Percentiles rank a stretch among this genome's conserved stretches.
Evolutionary conservation across 1,140 invertebrate genomes (phyloP).

Genomic region (Rhopalosiphum padi): DNA sequence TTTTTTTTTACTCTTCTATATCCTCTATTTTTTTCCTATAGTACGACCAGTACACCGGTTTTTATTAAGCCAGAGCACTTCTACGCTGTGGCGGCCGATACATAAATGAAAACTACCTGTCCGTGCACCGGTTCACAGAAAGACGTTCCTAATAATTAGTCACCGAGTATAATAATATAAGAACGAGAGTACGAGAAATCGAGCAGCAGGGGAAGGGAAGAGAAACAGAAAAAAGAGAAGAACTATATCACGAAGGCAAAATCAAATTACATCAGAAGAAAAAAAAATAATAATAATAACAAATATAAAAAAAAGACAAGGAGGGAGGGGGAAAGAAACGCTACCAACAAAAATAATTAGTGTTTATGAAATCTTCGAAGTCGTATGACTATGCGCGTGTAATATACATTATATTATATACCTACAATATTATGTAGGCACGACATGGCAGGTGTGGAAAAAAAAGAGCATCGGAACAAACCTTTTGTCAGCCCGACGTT

Average conservation of each 20-base stretch:
- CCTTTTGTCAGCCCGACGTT: not conserved
- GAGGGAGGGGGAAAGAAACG: not conserved
- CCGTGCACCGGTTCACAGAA: conserved; percentile 48
- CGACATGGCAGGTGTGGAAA: not conserved
- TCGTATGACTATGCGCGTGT: not conserved
- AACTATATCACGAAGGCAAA: conserved; percentile 46
- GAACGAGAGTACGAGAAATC: not conserved
- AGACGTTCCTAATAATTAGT: conserved; percentile 52
- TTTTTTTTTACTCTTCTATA: not conserved
- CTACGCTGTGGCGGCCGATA: not conserved
- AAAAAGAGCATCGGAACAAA: not conserved
- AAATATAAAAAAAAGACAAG: not conserved
- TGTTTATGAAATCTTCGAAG: conserved; percentile 24
- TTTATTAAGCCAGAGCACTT: conserved; percentile 42
- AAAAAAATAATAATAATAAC: not conserved
- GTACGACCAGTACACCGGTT: conserved; percentile 33
- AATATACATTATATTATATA: not conserved
- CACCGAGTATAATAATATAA: conserved; percentile 32
- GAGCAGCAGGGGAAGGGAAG: not conserved
- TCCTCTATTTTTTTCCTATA: conserved; percentile 13
- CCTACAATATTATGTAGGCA: not conserved
- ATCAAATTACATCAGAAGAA: conserved; percentile 10
- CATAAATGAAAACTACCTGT: conserved; percentile 52
- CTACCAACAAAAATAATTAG: conserved; percentile 36
- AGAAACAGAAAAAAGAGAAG: not conserved